Evolutionary conservation across 2,797 vertebrate genomes (phyloP), one percentile per base, ranked within the genome.

Genomic region (Cyclopterus lumpus): DNA sequence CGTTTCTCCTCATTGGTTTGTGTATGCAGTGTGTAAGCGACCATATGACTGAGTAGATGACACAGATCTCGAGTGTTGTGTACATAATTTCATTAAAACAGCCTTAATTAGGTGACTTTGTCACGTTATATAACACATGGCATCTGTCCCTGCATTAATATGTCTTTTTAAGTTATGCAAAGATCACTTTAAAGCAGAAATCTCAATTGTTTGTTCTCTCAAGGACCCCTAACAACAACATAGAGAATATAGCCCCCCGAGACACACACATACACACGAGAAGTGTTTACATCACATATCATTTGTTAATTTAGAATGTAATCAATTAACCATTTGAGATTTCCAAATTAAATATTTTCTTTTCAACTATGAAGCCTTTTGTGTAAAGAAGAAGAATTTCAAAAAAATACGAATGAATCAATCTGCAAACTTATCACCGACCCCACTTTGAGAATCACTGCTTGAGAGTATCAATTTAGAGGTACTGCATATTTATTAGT

Each of bases 1-100:
- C 60, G 62, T 78, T 48, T 57, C 42, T 51, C 57, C 38, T 36
- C 7, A 36, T 20, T 49, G 55, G 22, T 65, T 67, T 71, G 36
- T 28, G 12, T 24, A 20, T 62, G 11, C 15, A 46, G 18, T 28
- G 12, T 63, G 34, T 49, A 53, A 59, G 60, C 20, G 54, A 28
- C 38, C 26, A 2, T 28, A 30, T 30, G 8, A 59, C 15, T 32
- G 30, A 53, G 44, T 36, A 8, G 8, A 36, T 34, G 30, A 24
- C 10, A 69, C 11, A 34, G 26, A 28, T 32, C n/a, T 8, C 62
- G 5, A 7, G 1, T 44, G 48, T 57, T 49, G 40, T 15, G 5
- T 65, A 51, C 12, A 16, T 66, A 1, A 8, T 55, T 62, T 28
- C 16, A 49, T 57, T 54, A 40, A 65, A 71, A 32, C 20, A 59